Base-by-base conservation (phyloP, 2,888 invertebrate genomes). In the Phengaris alcon region DNA sequence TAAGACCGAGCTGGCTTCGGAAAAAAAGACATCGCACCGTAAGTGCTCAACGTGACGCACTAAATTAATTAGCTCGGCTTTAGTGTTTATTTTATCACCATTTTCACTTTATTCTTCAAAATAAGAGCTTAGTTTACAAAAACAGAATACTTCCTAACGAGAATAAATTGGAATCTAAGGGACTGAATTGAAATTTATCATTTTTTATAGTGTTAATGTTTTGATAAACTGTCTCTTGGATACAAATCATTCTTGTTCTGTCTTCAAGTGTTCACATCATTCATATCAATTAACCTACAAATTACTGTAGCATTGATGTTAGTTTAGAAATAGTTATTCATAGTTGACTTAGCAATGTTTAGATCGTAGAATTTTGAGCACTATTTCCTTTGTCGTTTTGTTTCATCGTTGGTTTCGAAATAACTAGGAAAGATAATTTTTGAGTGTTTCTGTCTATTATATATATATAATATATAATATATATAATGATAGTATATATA, bases 1-100 rank as follows among this genome's bases (percentile, higher is more conserved):
- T 89, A 91, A 90, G 89, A 83, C 84, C 87, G 93, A 93, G 87
- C 88, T 88, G 88, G 88, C 90, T 87, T 84, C 91, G 84, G 93
- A 93, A 83, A 93, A 93, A 91, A 93, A 92, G 88, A 83, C 90
- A 83, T 90, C 92, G 82, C 91, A 93, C 88, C 92, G 93, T 93
- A 93, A 93, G 93, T 93, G 91, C 90, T 91, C 91, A 89, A 87
- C 87, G 87, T 90, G 87, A 86, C 87, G 88, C 91, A 90, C 87
- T 80, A 82, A 80, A 82, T 82, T 86, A 84, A 82, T 82, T 86
- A 84, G 82, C 78, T 82, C 78, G 79, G 79, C 80, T 81, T 80
- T 82, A 81, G 80, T 79, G 68, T 82, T 79, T 77, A 73, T 79
- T 79, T 77, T 76, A 73, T 76, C 75, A 75, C 79, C 75, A 76